Percentiles rank a stretch among this genome's conserved stretches.
Evolutionary conservation across 2,113 vertebrate genomes (phyloP).

Genomic region (Salvator merianae): DNA sequence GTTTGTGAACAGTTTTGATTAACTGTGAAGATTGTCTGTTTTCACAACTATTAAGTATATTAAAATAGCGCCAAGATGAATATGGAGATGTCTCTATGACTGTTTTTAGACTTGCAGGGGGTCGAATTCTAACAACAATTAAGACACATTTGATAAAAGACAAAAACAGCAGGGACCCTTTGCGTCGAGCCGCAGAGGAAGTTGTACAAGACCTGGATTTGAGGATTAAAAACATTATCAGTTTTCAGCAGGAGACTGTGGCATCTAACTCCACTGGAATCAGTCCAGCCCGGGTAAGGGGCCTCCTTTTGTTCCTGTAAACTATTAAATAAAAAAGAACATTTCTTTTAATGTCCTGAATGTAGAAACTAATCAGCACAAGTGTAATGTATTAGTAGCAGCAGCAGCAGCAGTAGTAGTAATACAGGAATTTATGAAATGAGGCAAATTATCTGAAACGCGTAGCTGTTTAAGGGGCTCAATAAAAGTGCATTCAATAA

Average conservation of each 20-base stretch:
- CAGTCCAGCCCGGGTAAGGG: slow-evolving; percentile 91
- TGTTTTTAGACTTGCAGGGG: slow-evolving; percentile 82
- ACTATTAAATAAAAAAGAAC: slow-evolving; percentile 48
- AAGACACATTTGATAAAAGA: slow-evolving; percentile 87
- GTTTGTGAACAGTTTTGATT: slow-evolving; percentile 69
- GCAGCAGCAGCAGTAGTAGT: not conserved
- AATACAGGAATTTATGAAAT: not conserved
- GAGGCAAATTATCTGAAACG: slow-evolving; percentile 38
- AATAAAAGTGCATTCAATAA: slow-evolving; percentile 41
- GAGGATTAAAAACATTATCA: slow-evolving; percentile 84
- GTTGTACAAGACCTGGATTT: slow-evolving; percentile 81
- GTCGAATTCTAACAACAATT: slow-evolving; percentile 83
- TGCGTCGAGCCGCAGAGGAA: slow-evolving; percentile 80
- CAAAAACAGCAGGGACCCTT: slow-evolving; percentile 77
- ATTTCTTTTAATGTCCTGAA: slow-evolving; percentile 26
- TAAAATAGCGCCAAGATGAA: slow-evolving; percentile 65
- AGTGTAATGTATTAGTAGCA: slow-evolving; percentile 3
- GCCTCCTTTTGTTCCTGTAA: slow-evolving; percentile 57
- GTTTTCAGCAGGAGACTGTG: slow-evolving; percentile 67
- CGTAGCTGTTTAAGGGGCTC: slow-evolving; percentile 33
- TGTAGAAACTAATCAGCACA: slow-evolving; percentile 28
- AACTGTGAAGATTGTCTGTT: slow-evolving; percentile 57
- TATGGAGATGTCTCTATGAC: slow-evolving; percentile 66
- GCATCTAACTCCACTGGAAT: slow-evolving; percentile 73
- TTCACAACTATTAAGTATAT: slow-evolving; percentile 60